Evolutionary conservation across 2,888 invertebrate species (phyloP).

Genomic region (Ypsolopha sequella): DNA sequence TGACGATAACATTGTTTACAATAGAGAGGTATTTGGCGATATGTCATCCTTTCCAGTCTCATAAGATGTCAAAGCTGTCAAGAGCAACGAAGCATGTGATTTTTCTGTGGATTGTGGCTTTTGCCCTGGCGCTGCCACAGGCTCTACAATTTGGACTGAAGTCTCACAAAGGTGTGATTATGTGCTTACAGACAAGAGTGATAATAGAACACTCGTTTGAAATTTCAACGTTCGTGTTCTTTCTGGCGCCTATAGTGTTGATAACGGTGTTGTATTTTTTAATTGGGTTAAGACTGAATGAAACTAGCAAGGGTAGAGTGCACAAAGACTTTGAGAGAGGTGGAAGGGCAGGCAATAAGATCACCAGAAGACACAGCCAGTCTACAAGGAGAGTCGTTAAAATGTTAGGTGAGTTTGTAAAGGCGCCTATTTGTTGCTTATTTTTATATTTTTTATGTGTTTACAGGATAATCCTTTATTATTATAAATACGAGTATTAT

Average conservation of each 20-base stretch:
- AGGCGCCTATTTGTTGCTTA: background rate
- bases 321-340: constrained; percentile 26
- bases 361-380: constrained; percentile 55
- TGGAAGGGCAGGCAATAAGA: constrained; percentile 25
- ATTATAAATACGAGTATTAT: too few species aligned
- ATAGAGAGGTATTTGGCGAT: constrained; percentile 78
- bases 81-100: constrained; percentile 86
- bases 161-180: constrained; percentile 38
- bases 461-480: too few species aligned
- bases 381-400: constrained; percentile 78
- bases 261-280: constrained; percentile 80
- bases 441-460: too few species aligned
- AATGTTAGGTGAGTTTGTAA: constrained; percentile 77
- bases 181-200: constrained; percentile 61
- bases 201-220: constrained; percentile 76
- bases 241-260: constrained; percentile 81
- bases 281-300: constrained; percentile 72
- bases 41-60: constrained; percentile 75
- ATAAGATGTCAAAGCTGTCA: constrained; percentile 89
- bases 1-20: constrained; percentile 88
- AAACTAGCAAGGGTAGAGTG: constrained; percentile 40
- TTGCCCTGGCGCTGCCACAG: constrained; percentile 81
- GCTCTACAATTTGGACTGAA: constrained; percentile 62
- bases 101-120: constrained; percentile 83
- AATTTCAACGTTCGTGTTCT: constrained; percentile 79